These are phyloP conservation scores for Epirrhoe tristata DNA, from an alignment of 2,888 invertebrate species.

Conservation along the genomic window DNA sequence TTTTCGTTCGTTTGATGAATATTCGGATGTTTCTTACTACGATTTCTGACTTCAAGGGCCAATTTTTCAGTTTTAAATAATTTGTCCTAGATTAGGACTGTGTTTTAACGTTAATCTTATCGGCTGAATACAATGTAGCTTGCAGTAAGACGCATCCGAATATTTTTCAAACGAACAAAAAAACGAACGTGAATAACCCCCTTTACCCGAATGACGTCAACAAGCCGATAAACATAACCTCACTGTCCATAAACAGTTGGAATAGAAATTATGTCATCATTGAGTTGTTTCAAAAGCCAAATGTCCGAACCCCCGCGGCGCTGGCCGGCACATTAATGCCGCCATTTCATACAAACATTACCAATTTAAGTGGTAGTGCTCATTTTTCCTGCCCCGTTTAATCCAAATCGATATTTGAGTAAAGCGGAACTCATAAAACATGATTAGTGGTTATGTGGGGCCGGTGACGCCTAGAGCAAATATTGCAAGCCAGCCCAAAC, in stretches of 20 bases:
- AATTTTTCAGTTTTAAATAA: too few species aligned
- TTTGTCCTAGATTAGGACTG: too few species aligned
- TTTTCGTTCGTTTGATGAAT: too few species aligned
- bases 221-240: not conserved
- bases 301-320: conserved; percentile 23
- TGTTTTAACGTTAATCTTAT: too few species aligned
- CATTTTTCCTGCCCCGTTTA: conserved; percentile 64
- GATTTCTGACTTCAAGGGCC: too few species aligned
- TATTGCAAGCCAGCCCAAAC: conserved; percentile 70
- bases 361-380: conserved; percentile 35
- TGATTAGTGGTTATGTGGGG: conserved; percentile 77
- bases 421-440: conserved; percentile 77
- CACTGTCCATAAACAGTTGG: not conserved
- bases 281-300: conserved; percentile 14
- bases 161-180: too few species aligned
- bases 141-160: too few species aligned
- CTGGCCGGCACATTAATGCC: conserved; percentile 22
- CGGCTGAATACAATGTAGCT: too few species aligned
- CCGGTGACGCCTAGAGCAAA: conserved; percentile 66
- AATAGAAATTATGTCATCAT: conserved; percentile 22
- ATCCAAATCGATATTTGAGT: conserved; percentile 73
- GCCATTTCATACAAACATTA: conserved; percentile 34
- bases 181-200: too few species aligned
- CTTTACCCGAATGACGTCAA: not conserved
- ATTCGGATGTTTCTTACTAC: too few species aligned